phyloP scores from a whole-genome alignment of 2,797 vertebrate species.

The Prionace glauca region DNA sequence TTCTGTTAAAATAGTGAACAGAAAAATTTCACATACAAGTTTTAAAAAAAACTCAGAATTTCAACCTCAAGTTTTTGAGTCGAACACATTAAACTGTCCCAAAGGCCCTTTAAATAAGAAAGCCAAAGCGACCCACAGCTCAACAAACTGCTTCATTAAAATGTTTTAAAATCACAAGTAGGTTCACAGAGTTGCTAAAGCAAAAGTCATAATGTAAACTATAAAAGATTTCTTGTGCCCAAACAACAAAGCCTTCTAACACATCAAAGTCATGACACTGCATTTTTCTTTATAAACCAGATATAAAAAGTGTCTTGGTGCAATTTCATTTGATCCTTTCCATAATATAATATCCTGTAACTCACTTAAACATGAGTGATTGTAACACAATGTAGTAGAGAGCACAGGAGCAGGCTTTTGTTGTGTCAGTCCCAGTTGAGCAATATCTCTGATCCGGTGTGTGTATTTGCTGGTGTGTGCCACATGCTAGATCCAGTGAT shows the following conservation, averaged over 20 bases:
- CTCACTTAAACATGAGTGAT: slow-evolving; percentile 32
- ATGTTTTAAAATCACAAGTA: slow-evolving; percentile 32
- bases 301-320: slow-evolving; percentile 37
- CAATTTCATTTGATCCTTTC: slow-evolving; percentile 37
- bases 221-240: slow-evolving; percentile 27
- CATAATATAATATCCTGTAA: slow-evolving; percentile 36
- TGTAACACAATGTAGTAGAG: slow-evolving; percentile 29
- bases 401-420: slow-evolving; percentile 33
- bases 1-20: not conserved
- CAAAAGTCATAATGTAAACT: slow-evolving; percentile 36
- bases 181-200: slow-evolving; percentile 30
- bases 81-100: not conserved
- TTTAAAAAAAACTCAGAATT: not conserved
- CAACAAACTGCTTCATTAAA: slow-evolving; percentile 23
- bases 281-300: slow-evolving; percentile 21
- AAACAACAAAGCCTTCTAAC: slow-evolving; percentile 36
- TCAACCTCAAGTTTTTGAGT: not conserved
- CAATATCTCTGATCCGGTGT: slow-evolving; percentile 64
- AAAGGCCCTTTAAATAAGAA: slow-evolving; percentile 36
- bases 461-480: slow-evolving; percentile 57
- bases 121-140: slow-evolving; percentile 35
- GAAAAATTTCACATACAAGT: not conserved
- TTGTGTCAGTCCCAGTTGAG: slow-evolving; percentile 49
- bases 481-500: slow-evolving; percentile 53
- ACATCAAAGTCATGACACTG: slow-evolving; percentile 35